A percentile compares a stretch with the other conserved stretches of the same genome.
phyloP scores from a whole-genome alignment of 2,113 vertebrate species.

The Scolopax mira region DNA sequence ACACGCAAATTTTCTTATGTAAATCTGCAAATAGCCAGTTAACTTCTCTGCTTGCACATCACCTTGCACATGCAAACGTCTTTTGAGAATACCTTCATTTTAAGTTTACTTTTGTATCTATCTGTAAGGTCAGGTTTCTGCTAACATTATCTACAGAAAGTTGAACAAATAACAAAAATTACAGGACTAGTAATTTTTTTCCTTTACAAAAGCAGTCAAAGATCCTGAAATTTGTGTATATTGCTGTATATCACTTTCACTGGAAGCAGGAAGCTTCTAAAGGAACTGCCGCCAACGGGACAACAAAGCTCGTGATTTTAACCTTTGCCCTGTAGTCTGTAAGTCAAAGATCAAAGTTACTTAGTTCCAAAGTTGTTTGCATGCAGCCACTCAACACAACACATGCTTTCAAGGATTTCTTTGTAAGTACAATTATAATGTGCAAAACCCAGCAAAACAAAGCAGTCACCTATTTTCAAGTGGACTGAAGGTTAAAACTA shows the following conservation, averaged over 20 bases:
- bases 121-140: not conserved
- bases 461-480: slow-evolving; percentile 59
- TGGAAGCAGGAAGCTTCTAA: slow-evolving; percentile 56
- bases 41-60: not conserved
- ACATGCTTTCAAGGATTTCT: slow-evolving; percentile 61
- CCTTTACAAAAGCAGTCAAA: slow-evolving; percentile 42
- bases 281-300: slow-evolving; percentile 50
- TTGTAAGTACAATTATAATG: slow-evolving; percentile 67
- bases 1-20: not conserved
- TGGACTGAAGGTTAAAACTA: slow-evolving; percentile 57
- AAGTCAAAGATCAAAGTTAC: slow-evolving; percentile 69
- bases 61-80: not conserved
- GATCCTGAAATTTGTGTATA: slow-evolving; percentile 50
- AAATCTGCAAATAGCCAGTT: not conserved
- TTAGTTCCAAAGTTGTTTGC: slow-evolving; percentile 54
- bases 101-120: not conserved
- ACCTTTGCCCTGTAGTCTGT: slow-evolving; percentile 53
- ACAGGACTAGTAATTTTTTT: slow-evolving; percentile 47
- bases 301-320: slow-evolving; percentile 50
- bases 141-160: not conserved
- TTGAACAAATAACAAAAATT: slow-evolving; percentile 1
- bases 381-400: slow-evolving; percentile 5
- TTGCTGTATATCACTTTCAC: slow-evolving; percentile 41
- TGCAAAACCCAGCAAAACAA: slow-evolving; percentile 66
- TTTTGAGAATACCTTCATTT: not conserved